phyloP scores from a whole-genome alignment of 2,797 vertebrate species.

The Channa striata region DNA sequence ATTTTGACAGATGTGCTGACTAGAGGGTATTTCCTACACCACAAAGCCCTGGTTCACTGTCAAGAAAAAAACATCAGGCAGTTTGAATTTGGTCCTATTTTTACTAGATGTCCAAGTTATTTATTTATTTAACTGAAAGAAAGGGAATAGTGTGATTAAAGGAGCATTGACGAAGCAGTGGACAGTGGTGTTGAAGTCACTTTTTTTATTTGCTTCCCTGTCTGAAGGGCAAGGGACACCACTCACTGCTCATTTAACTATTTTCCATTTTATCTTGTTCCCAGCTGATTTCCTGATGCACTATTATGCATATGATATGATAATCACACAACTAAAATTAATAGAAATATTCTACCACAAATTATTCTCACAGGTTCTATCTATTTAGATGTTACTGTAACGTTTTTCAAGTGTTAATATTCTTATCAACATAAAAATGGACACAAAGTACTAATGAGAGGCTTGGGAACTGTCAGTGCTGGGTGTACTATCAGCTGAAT shows the following conservation, averaged over 20 bases:
- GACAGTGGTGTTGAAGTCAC: not conserved
- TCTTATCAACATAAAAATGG: too few relatives aligned
- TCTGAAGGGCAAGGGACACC: not conserved
- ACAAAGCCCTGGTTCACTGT: constrained; percentile 27
- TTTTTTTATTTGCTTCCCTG: not conserved
- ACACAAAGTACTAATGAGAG: too few relatives aligned
- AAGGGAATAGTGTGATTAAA: not conserved
- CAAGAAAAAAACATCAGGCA: constrained; percentile 1
- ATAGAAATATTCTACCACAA: too few relatives aligned
- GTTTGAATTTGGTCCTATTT: constrained; percentile 26
- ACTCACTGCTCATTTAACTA: not conserved
- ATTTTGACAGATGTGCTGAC: constrained; percentile 65
- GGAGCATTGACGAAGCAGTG: not conserved
- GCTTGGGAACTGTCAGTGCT: too few relatives aligned
- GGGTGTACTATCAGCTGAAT: too few relatives aligned
- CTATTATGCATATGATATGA: too few relatives aligned
- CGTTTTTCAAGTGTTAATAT: too few relatives aligned
- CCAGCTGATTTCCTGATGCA: not conserved
- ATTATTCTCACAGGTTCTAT: not conserved
- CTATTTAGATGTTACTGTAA: too few relatives aligned
- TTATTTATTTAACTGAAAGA: constrained; percentile 3
- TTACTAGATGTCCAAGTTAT: not conserved
- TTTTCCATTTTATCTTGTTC: too few relatives aligned
- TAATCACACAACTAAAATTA: too few relatives aligned
- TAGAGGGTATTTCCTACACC: constrained; percentile 42